phyloP scores from a whole-genome alignment of 64 coral and sea anemone genomes.

The Montipora foliosa region DNA sequence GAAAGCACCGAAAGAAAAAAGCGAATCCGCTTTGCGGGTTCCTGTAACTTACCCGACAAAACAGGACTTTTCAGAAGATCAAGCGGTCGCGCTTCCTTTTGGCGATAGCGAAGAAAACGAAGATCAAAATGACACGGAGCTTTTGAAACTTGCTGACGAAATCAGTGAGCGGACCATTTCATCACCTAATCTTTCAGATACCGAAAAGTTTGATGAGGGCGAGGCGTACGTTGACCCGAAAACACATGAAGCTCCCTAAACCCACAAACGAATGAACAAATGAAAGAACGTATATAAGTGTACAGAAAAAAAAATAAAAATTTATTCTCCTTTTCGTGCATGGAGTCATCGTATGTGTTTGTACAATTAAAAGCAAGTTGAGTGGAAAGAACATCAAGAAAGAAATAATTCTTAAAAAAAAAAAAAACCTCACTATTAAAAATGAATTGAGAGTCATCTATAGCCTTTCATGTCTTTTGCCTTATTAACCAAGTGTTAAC shows the following conservation, averaged over 20 bases:
- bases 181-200: background rate
- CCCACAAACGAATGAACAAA: background rate
- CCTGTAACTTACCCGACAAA: background rate
- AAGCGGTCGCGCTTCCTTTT: background rate
- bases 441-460: no score
- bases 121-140: slow-evolving; percentile 61
- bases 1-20: background rate
- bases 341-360: no score
- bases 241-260: background rate
- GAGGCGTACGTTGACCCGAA: background rate
- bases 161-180: slow-evolving; percentile 35
- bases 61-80: background rate
- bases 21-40: background rate
- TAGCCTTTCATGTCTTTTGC: no score
- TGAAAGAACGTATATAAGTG: no score
- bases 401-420: no score
- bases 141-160: slow-evolving; percentile 63
- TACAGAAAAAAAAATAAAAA: no score
- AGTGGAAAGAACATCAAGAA: no score
- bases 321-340: no score
- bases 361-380: no score
- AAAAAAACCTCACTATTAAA: no score
- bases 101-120: background rate
- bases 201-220: background rate
- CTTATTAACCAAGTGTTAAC: no score